Conservation (phyloP, 2,888 invertebrate genomes). For the Folsomia manolachei region DNA sequence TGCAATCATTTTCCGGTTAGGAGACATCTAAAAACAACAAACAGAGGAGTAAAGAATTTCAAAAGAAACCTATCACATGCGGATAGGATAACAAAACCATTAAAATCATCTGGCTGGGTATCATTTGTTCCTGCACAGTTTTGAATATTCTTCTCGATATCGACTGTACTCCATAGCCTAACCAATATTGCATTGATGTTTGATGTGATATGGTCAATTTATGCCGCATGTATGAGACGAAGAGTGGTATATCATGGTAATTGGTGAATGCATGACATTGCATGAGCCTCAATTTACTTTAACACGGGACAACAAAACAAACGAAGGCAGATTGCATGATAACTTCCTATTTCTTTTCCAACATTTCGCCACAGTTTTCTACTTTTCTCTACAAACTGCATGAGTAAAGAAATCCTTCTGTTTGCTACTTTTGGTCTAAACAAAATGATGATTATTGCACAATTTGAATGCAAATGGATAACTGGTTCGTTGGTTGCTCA, state of each 20-base stretch:
- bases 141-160: too few species aligned
- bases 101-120: constrained; percentile 17
- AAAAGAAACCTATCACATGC: constrained; percentile 8
- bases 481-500: not conserved
- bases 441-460: constrained; percentile 19
- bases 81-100: constrained; percentile 11
- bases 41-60: not conserved
- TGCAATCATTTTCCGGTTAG: constrained; percentile 11
- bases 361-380: not conserved
- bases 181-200: not conserved
- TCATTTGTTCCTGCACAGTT: too few species aligned
- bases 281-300: too few species aligned
- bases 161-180: too few species aligned
- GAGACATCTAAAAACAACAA: constrained; percentile 6
- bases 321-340: constrained; percentile 6
- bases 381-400: not conserved
- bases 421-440: not conserved
- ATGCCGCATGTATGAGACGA: too few species aligned
- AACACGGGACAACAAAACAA: too few species aligned
- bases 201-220: not conserved
- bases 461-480: constrained; percentile 20
- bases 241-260: too few species aligned
- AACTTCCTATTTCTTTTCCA: constrained; percentile 4
- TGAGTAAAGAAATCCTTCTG: not conserved
- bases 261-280: too few species aligned